Conservation (phyloP, 2,797 vertebrate species). For the Graptemys geographica region DNA sequence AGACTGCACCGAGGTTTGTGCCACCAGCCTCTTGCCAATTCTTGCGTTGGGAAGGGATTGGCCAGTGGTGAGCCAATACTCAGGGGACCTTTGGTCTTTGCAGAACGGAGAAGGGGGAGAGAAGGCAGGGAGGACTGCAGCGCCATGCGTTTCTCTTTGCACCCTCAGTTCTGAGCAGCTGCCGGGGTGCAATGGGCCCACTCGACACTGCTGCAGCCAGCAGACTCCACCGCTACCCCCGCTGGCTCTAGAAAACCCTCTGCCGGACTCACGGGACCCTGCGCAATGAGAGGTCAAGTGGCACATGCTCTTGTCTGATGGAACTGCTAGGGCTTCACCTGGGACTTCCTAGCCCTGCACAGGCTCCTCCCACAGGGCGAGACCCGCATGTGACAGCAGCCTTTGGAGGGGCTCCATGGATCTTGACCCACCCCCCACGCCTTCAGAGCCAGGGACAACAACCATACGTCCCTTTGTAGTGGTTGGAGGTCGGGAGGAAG, state of each 20-base stretch:
- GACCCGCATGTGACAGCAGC: neutral
- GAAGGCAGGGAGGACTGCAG: slow-evolving; percentile 19
- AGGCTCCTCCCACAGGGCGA: too few species aligned
- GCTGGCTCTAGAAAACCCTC: neutral
- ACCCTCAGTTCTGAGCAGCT: accelerated
- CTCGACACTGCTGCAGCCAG: neutral
- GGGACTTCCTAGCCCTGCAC: too few species aligned
- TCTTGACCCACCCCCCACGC: neutral
- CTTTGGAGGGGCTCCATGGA: neutral
- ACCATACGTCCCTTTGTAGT: neutral
- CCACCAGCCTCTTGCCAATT: slow-evolving; percentile 8
- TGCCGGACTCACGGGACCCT: neutral
- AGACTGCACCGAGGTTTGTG: slow-evolving; percentile 8
- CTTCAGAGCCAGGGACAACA: accelerated
- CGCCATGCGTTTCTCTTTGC: neutral
- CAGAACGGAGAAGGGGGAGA: slow-evolving; percentile 6
- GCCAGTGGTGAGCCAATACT: neutral
- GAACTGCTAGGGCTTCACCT: neutral
- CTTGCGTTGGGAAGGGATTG: neutral
- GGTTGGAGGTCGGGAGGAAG: neutral
- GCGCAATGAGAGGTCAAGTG: too few species aligned
- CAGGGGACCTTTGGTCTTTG: neutral
- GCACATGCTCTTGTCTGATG: neutral
- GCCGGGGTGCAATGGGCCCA: accelerated
- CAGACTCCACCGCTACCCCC: neutral